Evolutionary conservation across 2,113 vertebrate species (phyloP), one percentile per base, ranked within the genome.

Genomic region (Pampusana beccarii): DNA sequence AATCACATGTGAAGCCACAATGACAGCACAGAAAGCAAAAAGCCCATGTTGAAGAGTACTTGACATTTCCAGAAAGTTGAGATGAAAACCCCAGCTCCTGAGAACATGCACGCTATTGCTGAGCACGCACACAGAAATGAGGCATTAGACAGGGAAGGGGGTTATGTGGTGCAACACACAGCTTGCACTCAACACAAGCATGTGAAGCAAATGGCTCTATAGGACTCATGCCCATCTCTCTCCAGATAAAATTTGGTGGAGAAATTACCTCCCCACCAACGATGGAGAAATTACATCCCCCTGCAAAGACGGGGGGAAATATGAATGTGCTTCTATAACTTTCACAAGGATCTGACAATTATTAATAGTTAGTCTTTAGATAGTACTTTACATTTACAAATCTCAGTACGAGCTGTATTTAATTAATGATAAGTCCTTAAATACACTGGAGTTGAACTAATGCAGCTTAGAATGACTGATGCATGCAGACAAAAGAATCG

Each of bases 381-480:
- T 60, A n/a, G 34, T n/a, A 85, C 16, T 89, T 95, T 86, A 92
- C 48, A 46, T 89, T 94, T 91, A 95, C 64, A 93, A 88, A 91
- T 80, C 44, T 80, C 67, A 16, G 48, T 79, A 65, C 1, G 6
- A 85, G 33, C 19, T 61, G n/a, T 74, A 82, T 92, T 95, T 94
- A 96, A 89, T 95, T 91, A 89, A 82, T 86, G 60, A 28, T 85
- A 79, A 95, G 44, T 87, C 58, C 71, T 95, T 90, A 80, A 88
- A 82, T 82, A 90, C 46, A 62, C 50, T 77, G 40, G 34, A 71
- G 73, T 74, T 79, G 62, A 82, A 91, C 48, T 81, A 92, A 86
- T 50, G 54, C 62, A 51, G 13, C 36, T 94, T 93, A 54, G 74
- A 87, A 85, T 70, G 90, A 93, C 70, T 87, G 74, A 96, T 90